Evolutionary conservation across 1,140 invertebrate species (phyloP), one percentile per base, ranked within the genome.

Genomic region (Chrysoperla carnea): DNA sequence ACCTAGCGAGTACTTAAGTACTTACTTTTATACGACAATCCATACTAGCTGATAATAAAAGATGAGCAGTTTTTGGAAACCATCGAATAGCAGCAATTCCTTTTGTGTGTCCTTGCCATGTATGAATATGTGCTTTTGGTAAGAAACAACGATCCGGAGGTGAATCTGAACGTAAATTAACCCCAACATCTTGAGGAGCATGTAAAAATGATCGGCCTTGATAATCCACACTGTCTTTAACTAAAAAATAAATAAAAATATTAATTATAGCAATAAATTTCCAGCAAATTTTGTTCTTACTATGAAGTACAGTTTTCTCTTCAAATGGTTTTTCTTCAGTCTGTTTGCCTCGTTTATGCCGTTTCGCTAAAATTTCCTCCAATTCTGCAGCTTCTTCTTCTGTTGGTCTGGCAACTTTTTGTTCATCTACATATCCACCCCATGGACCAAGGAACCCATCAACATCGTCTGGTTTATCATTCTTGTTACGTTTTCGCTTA

Each of bases 401-500:
- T 39, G 78, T 78, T 8, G 95, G 94, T 58, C 84, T 88, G 44
- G 84, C 74, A 8, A 94, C 69, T 44, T 78, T 78, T 53, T 82
- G 71, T 67, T 99, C 94, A 66, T 96, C 89, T 11, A 79, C 71
- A 68, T 77, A 99, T 42, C 84, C 83, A 42, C 88, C 94, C 96
- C 96, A 99, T 0, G 95, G 96, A 1, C 96, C 95, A 3, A 93
- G 64, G 60, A 94, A 98, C 6, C 92, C 93, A 44, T 88, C 88
- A 45, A 99, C 75, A 68, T 99, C 95, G 28, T 73, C 66, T 0
- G 95, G 78, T 62, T 97, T 76, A 51, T 84, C 76, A 68, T 99
- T 99, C 60, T 78, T 84, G 36, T 80, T 73, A 51, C 91, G 68
- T 66, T 97, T 98, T 56, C 93, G 75, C 57, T 90, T 94, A 54